A percentile compares a stretch with the other conserved stretches of the same genome.
Evolutionary conservation across 2,888 invertebrate genomes (phyloP).

Genomic region (Lasiommata megera): DNA sequence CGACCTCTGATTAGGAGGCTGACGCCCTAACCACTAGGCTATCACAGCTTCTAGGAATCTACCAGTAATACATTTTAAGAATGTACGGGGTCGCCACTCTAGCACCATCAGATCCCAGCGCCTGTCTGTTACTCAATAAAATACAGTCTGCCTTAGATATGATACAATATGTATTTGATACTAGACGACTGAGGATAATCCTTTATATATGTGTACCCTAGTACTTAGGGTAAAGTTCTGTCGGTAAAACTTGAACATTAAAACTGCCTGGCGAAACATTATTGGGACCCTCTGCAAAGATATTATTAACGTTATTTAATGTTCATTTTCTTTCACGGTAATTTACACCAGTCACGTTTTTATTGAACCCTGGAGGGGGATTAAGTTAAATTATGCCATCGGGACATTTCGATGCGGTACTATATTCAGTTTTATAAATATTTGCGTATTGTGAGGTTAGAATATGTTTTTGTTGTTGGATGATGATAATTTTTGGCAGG

Average conservation of each 20-base stretch:
- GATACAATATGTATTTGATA: background rate
- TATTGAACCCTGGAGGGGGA: background rate
- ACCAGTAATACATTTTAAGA: too few relatives aligned
- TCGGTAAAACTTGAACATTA: background rate
- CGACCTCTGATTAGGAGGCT: too few relatives aligned
- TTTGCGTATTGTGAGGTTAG: too few relatives aligned
- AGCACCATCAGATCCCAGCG: too few relatives aligned
- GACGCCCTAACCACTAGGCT: too few relatives aligned
- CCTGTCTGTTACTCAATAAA: too few relatives aligned
- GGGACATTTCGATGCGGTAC: background rate
- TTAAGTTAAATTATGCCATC: constrained; percentile 3
- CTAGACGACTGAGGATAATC: background rate
- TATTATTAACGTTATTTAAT: background rate
- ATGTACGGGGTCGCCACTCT: too few relatives aligned
- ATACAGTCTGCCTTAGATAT: too few relatives aligned
- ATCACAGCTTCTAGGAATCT: too few relatives aligned
- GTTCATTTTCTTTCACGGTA: background rate
- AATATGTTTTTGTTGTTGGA: background rate
- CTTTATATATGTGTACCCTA: too few relatives aligned
- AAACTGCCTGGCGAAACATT: background rate
- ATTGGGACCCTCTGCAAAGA: background rate
- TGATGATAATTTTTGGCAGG: too few relatives aligned
- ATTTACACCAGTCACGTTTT: background rate
- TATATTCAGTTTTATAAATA: background rate
- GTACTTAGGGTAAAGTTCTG: background rate